Evolutionary conservation across 2,113 vertebrate genomes (phyloP).

Genomic region (Desmodus rotundus): DNA sequence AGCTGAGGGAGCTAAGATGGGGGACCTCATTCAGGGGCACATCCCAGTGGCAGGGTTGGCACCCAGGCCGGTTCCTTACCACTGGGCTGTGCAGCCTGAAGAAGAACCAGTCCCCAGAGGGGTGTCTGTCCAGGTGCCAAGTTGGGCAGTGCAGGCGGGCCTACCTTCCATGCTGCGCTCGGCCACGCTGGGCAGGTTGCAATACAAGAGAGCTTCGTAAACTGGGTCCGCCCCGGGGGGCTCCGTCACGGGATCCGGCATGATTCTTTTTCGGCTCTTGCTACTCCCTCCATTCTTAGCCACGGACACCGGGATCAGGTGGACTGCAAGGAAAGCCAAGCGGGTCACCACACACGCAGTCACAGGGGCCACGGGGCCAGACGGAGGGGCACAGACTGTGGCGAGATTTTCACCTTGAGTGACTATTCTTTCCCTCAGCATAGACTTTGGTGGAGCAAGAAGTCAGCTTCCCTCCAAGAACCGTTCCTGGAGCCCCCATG

Average conservation of each 20-base stretch:
- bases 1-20: neutral
- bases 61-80: neutral
- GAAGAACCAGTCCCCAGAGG: neutral
- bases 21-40: neutral
- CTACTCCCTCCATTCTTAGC: slow-evolving; percentile 79
- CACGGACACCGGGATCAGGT: slow-evolving; percentile 86
- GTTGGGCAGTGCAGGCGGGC: neutral
- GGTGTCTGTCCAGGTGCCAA: rapidly evolving
- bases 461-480: neutral
- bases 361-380: rapidly evolving
- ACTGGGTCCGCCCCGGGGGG: slow-evolving; percentile 86
- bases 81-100: neutral
- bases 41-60: neutral
- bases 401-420: neutral
- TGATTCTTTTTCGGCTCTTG: slow-evolving; percentile 93
- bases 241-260: slow-evolving; percentile 86
- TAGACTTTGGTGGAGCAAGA: neutral
- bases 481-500: neutral
- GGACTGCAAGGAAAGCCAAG: slow-evolving; percentile 80
- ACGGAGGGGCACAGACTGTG: rapidly evolving
- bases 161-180: slow-evolving; percentile 96
- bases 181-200: slow-evolving; percentile 89
- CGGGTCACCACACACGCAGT: neutral
- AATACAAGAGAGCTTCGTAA: slow-evolving; percentile 91
- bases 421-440: neutral